A percentile compares a stretch with the other conserved stretches of the same genome.
phyloP scores from a whole-genome alignment of 2,113 vertebrate genomes.

The Isichthys henryi region DNA sequence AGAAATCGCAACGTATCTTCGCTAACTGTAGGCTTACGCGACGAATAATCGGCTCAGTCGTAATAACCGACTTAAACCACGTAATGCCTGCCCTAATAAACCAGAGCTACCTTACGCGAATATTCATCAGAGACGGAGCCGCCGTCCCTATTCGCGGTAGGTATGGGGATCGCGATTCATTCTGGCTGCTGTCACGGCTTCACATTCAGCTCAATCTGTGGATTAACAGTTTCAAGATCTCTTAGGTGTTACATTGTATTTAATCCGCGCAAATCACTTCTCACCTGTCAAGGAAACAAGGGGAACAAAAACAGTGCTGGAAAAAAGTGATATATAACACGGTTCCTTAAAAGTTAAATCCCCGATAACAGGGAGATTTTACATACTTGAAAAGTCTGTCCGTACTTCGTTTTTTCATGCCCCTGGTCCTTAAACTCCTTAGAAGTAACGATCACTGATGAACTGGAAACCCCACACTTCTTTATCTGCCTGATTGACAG shows the following conservation, averaged over 20 bases:
- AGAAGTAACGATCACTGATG: slow-evolving; percentile 40
- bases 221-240: not conserved
- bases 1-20: not conserved
- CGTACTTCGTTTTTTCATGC: not conserved
- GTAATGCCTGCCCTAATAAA: not conserved
- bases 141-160: not conserved
- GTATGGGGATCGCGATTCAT: not conserved
- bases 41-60: not conserved
- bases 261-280: slow-evolving; percentile 5
- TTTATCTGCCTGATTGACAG: slow-evolving; percentile 58
- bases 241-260: not conserved
- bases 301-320: not conserved
- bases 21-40: not conserved
- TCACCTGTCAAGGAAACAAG: slow-evolving; percentile 11
- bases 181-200: not conserved
- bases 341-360: not conserved
- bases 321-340: not conserved
- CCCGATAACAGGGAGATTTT: not conserved
- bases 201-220: not conserved
- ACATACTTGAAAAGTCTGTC: not conserved
- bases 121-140: not conserved
- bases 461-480: slow-evolving; percentile 36
- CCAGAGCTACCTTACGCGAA: not conserved
- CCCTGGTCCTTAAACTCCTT: slow-evolving; percentile 36
- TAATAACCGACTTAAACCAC: not conserved